Evolutionary conservation across 92 coral and sea anemone species (phyloP), one percentile per base, ranked within the genome.

Genomic region (Palythoa heliodiscus): DNA sequence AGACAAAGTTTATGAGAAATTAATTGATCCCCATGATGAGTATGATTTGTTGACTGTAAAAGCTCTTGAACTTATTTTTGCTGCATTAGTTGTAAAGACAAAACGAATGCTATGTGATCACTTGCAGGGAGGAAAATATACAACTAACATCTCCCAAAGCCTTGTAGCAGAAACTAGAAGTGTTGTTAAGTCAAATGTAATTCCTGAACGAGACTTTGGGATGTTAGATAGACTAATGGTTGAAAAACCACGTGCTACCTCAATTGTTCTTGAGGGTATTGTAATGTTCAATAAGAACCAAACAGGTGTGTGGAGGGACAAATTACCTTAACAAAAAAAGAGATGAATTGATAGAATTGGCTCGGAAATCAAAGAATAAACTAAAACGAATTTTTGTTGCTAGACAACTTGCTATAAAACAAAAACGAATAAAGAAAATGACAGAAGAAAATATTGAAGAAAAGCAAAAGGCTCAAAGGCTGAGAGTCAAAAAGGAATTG

Each of bases 11-110:
- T 68, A 68, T n/a, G 84, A 68, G 60, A 86, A 82, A 68, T 76
- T 86, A 48, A 57, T 68, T 63, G 84, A 86, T 52, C 16, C 61
- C 54, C 69, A 53, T 63, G 83, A 76, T 86, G 71, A 77, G n/a
- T 77, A 76, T 73, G 75, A 86, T 79, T 48, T 82, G 16, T 86
- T 86, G 69, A 70, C 85, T 52, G 71, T 52, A 64, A 78, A 86
- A 64, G 88, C 78, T 82, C 88, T 86, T 86, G 84, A 86, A 54
- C 72, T 86, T 75, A 77, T 53, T 2, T 86, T 77, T 75, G 60
- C 82, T 76, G 52, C 69, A 61, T 83, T 87, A 58, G 86, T 78
- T 39, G 79, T 87, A 24, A 57, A 71, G 38, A 87, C 82, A 39
- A 80, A 81, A 58, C 58, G 86, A 70, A 80, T 87, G 86, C 57